Evolutionary conservation across 2,113 vertebrate species (phyloP), one percentile per base, ranked within the genome.

Genomic region (Megaceryle maxima): DNA sequence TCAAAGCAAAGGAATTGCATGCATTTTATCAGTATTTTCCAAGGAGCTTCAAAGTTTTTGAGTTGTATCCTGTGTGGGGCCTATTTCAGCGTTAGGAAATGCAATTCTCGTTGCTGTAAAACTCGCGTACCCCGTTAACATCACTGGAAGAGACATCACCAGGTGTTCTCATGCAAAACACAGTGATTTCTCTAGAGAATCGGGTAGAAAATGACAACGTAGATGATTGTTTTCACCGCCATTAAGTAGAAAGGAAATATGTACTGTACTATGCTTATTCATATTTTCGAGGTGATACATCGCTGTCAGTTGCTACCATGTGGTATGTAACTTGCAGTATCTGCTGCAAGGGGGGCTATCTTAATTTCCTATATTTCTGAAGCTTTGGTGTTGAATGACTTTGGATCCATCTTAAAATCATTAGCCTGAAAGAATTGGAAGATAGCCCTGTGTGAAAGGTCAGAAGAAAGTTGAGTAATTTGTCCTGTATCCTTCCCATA

Each of bases 61-160:
- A 50, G 46, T 70, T 5, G 1, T 5, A 13, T 80, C 53, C 37
- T 8, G 1, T 0, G 2, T 69, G 11, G 43, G 81, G 44, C 31
- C 51, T 77, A 0, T 55, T 86, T 69, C 31, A 46, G 70, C 62
- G 31, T 41, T 20, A 25, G 79, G 60, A 77, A 22, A 37, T 5
- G 19, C 44, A 8, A 1, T 63, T 77, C 39, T 46, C 9, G 59
- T 89, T 20, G 3, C 59, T 83, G 37, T 79, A 20, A 43, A 48
- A 1, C 33, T 56, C 3, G 2, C 25, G 50, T 55, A 5, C 16
- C 13, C 48, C 7, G 22, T 25, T 43, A 43, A 22, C 6, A 2
- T 60, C 3, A 1, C 67, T 68, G 59, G n/a, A 51, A 56, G 35
- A 83, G 67, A 43, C 17, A 29, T 41, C 16, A 5, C 21, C 48